These are phyloP conservation scores for Phasianus colchicus DNA, from an alignment of 2,113 vertebrate genomes.

Conservation along the genomic window DNA sequence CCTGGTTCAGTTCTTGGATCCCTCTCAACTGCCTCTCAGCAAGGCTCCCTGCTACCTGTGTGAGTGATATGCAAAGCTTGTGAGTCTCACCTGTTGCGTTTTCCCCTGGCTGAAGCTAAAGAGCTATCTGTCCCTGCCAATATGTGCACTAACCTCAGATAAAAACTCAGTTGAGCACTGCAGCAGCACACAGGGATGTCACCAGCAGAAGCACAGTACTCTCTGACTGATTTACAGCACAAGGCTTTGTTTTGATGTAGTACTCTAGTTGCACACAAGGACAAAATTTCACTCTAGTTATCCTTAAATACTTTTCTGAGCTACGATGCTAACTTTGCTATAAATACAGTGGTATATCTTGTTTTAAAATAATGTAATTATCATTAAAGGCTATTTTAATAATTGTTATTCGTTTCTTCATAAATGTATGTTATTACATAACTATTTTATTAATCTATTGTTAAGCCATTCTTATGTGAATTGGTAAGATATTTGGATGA, in stretches of 20 bases:
- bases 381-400: background rate
- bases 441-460: background rate
- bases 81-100: background rate
- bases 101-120: background rate
- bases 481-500: background rate
- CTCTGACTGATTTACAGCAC: background rate
- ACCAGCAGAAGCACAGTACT: background rate
- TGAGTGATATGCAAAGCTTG: background rate
- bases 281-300: background rate
- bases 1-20: background rate
- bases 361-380: background rate
- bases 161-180: background rate
- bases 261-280: background rate
- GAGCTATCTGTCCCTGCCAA: background rate
- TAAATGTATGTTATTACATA: background rate
- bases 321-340: background rate
- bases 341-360: background rate
- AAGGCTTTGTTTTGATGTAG: background rate
- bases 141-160: background rate
- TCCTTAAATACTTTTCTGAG: background rate
- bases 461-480: background rate
- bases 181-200: background rate
- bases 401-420: background rate
- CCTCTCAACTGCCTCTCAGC: background rate
- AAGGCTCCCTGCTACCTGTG: fast-evolving